These are phyloP conservation scores for Crotophaga sulcirostris DNA, from an alignment of 2,113 vertebrate genomes.

Conservation along the genomic window DNA sequence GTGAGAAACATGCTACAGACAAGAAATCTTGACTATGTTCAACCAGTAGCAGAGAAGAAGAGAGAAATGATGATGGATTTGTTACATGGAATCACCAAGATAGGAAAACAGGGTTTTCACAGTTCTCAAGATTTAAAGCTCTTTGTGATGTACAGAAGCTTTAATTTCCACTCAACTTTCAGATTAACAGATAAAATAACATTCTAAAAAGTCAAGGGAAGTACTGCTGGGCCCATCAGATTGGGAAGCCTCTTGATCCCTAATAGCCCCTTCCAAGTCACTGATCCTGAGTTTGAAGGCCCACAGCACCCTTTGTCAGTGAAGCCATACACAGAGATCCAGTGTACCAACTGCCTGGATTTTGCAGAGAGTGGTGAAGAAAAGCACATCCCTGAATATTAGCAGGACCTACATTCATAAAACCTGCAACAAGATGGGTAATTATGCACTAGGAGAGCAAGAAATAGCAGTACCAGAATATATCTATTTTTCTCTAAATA, in stretches of 20 bases:
- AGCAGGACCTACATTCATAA: not conserved
- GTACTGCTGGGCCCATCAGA: not conserved
- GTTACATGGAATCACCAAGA: conserved; percentile 9
- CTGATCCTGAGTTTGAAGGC: not conserved
- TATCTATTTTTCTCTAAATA: not conserved
- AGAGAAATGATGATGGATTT: conserved; percentile 71
- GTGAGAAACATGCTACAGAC: conserved; percentile 36
- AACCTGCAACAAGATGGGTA: not conserved
- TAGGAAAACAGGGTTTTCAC: conserved; percentile 55
- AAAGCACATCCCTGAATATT: not conserved
- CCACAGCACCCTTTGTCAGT: not conserved
- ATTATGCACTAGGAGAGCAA: not conserved
- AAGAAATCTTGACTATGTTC: conserved; percentile 47
- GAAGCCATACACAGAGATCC: not conserved
- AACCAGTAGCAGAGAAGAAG: conserved; percentile 29
- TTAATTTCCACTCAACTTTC: not conserved
- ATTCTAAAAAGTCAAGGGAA: not conserved
- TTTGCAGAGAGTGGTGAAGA: not conserved
- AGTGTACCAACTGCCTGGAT: not conserved
- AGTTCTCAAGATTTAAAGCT: conserved; percentile 59
- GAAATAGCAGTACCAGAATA: not conserved
- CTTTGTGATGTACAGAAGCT: conserved; percentile 31
- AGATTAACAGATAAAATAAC: not conserved
- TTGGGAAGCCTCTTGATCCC: not conserved
- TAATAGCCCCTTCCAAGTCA: not conserved